These are phyloP conservation scores for Cylas formicarius DNA, from an alignment of 1,140 invertebrate species.

Conservation along the genomic window DNA sequence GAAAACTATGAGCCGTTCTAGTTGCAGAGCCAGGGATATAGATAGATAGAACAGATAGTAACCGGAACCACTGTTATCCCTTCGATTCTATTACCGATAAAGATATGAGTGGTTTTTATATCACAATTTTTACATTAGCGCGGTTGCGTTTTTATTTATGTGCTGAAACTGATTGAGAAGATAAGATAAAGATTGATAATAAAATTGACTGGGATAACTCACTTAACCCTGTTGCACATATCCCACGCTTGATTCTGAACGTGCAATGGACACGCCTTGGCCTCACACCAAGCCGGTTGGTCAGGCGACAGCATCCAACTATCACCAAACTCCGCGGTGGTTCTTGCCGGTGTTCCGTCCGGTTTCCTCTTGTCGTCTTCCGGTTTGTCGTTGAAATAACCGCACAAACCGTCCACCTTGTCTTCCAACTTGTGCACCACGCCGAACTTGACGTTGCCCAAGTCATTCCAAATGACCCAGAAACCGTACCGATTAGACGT, in stretches of 20 bases:
- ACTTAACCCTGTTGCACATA: constrained; percentile 54
- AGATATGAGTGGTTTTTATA: no score
- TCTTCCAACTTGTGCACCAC: constrained; percentile 54
- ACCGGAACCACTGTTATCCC: no score
- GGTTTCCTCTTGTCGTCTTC: constrained; percentile 64
- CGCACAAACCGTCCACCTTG: constrained; percentile 70
- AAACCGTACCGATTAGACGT: constrained; percentile 61
- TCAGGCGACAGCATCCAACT: constrained; percentile 56
- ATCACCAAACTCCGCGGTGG: constrained; percentile 63
- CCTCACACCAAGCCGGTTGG: constrained; percentile 48
- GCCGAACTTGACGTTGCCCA: constrained; percentile 63
- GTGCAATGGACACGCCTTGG: constrained; percentile 49
- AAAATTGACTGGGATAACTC: constrained; percentile 22
- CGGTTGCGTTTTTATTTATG: no score
- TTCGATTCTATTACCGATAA: no score
- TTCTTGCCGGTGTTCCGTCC: constrained; percentile 53
- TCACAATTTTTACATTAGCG: no score
- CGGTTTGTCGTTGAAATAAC: constrained; percentile 59
- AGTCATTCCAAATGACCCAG: constrained; percentile 60
- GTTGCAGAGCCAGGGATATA: no score
- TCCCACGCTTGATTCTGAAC: constrained; percentile 55
- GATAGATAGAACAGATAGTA: no score
- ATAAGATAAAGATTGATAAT: neutral
- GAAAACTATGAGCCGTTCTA: no score
- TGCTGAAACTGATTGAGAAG: no score